Evolutionary conservation across 2,888 invertebrate species (phyloP).

Genomic region (Drosophila lutescens): DNA sequence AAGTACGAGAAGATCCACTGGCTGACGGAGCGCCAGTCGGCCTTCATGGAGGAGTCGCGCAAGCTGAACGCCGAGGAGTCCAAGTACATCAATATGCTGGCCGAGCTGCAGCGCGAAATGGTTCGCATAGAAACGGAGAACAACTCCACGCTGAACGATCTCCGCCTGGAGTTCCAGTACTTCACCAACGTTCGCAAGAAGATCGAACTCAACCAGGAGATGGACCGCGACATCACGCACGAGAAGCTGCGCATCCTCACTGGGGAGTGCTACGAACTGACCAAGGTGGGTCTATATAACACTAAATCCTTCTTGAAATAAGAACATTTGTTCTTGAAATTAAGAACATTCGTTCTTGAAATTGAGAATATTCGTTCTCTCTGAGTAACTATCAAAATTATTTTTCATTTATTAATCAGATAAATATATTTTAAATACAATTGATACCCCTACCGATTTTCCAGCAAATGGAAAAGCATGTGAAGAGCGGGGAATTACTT

Average conservation of each 20-base stretch:
- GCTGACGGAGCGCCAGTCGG: slow-evolving; percentile 75
- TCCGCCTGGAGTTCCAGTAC: slow-evolving; percentile 76
- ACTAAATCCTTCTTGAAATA: too few species aligned
- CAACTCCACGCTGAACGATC: slow-evolving; percentile 65
- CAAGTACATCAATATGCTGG: slow-evolving; percentile 32
- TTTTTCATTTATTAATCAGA: too few species aligned
- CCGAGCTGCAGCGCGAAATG: slow-evolving; percentile 63
- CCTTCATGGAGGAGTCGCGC: slow-evolving; percentile 68
- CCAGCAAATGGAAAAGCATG: slow-evolving; percentile 73
- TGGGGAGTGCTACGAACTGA: slow-evolving; percentile 70
- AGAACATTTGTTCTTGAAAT: too few species aligned
- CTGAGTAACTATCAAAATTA: too few species aligned
- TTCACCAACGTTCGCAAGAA: slow-evolving; percentile 73
- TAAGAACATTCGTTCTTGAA: too few species aligned
- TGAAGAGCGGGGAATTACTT: slow-evolving; percentile 77
- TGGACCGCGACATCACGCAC: slow-evolving; percentile 63
- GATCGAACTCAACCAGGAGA: slow-evolving; percentile 70
- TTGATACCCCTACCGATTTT: too few species aligned
- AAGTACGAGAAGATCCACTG: slow-evolving; percentile 73
- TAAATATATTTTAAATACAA: too few species aligned
- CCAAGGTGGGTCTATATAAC: slow-evolving; percentile 65
- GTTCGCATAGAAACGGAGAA: slow-evolving; percentile 66
- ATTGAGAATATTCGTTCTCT: too few species aligned
- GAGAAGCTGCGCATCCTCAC: slow-evolving; percentile 74
- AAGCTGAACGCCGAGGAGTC: slow-evolving; percentile 69